phyloP scores from a whole-genome alignment of 2,797 vertebrate species.

The Smutsia temminckii region DNA sequence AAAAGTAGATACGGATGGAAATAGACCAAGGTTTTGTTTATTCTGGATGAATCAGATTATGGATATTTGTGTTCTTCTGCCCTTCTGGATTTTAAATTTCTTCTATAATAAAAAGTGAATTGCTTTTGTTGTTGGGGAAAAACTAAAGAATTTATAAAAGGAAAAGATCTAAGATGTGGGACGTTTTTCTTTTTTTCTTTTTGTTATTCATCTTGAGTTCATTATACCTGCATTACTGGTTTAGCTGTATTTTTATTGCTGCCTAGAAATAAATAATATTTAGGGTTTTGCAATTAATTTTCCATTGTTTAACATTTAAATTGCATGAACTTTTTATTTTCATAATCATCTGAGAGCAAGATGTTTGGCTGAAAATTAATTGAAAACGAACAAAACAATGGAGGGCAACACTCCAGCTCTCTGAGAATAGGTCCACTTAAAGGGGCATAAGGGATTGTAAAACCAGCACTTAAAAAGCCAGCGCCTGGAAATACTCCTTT shows the following conservation, averaged over 20 bases:
- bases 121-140: not conserved
- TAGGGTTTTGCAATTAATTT: constrained; percentile 38
- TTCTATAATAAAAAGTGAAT: not conserved
- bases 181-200: not conserved
- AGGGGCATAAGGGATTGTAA: not conserved
- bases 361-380: constrained; percentile 22
- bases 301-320: constrained; percentile 14
- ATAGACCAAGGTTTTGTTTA: not conserved
- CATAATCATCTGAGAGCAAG: not conserved
- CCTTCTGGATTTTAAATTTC: constrained; percentile 16
- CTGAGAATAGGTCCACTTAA: not conserved
- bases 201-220: constrained; percentile 7
- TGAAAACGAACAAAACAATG: constrained; percentile 41
- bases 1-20: not conserved
- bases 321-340: not conserved
- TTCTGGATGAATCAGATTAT: not conserved
- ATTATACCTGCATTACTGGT: constrained; percentile 14
- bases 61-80: constrained; percentile 5
- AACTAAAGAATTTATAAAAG: constrained; percentile 2
- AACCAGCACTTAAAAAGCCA: not conserved
- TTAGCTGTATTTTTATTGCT: constrained; percentile 53
- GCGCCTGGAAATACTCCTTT: not conserved
- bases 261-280: constrained; percentile 24
- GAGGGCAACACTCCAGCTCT: not conserved
- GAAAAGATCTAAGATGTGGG: constrained; percentile 6